A percentile compares a stretch with the other conserved stretches of the same genome.
phyloP scores from a whole-genome alignment of 2,888 invertebrate genomes.

The Stenolophus ochropezus region DNA sequence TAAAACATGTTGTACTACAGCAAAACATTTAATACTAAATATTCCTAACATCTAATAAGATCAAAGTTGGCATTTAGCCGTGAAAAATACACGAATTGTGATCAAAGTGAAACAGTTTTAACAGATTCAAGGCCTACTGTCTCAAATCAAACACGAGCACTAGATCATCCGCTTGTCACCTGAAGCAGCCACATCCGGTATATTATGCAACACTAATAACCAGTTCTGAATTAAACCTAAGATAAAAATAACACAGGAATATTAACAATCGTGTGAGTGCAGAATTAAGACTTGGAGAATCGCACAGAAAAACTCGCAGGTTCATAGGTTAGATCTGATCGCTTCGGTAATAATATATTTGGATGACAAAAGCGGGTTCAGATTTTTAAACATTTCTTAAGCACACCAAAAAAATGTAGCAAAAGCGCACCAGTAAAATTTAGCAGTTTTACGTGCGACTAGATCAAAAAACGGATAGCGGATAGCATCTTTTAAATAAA shows the following conservation, averaged over 20 bases:
- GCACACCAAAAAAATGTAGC: no score
- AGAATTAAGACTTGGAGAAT: background rate
- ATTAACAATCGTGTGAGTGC: background rate
- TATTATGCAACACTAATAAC: background rate
- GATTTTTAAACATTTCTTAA: no score
- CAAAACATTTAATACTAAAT: background rate
- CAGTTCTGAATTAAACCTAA: background rate
- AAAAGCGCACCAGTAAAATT: no score
- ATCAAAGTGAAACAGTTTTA: slow-evolving; percentile 15
- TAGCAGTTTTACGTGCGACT: no score
- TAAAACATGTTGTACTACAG: background rate
- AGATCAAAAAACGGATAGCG: no score
- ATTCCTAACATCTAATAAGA: background rate
- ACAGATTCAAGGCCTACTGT: background rate
- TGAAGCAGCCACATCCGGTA: background rate
- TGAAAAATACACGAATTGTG: background rate
- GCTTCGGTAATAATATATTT: no score
- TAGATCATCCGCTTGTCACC: background rate
- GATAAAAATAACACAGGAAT: background rate
- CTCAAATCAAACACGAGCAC: background rate
- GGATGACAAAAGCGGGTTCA: no score
- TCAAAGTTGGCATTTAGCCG: background rate
- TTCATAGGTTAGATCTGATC: no score
- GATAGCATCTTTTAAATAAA: no score
- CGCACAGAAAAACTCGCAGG: no score